phyloP scores from a whole-genome alignment of 2,113 vertebrate genomes.

The Tragelaphus strepsiceros region DNA sequence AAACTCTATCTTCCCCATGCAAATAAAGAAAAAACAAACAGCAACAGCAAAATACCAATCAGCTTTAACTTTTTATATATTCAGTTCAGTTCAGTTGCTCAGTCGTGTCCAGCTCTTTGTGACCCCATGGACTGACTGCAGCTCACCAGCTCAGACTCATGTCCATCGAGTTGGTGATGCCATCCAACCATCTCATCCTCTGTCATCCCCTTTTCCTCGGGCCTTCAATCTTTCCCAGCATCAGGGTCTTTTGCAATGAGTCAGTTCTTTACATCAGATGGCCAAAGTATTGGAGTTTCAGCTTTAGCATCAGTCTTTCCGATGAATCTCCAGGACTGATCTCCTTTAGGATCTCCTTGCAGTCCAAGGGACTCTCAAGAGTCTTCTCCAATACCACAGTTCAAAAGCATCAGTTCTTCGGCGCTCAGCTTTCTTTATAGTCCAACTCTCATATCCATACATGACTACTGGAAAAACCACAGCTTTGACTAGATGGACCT shows the following conservation, averaged over 20 bases:
- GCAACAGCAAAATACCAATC: background rate
- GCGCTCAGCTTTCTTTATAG: background rate
- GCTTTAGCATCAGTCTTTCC: background rate
- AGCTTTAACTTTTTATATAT: background rate
- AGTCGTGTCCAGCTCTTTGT: background rate
- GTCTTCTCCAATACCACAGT: background rate
- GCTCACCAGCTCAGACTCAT: background rate
- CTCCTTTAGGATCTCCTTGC: background rate
- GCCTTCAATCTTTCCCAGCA: background rate
- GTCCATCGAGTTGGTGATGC: background rate
- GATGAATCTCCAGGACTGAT: background rate
- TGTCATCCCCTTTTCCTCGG: accelerated
- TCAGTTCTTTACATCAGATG: background rate
- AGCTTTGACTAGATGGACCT: background rate
- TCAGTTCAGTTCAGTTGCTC: background rate
- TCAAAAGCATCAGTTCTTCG: background rate
- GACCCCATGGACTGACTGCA: background rate
- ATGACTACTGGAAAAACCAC: background rate
- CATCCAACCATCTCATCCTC: background rate
- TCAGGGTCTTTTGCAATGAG: background rate
- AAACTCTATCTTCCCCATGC: background rate
- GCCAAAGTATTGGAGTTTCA: background rate
- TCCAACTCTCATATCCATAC: background rate
- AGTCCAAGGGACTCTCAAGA: background rate
- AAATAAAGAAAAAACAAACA: background rate